Conservation (phyloP, 2,888 invertebrate genomes). For the Fragum fragum region DNA sequence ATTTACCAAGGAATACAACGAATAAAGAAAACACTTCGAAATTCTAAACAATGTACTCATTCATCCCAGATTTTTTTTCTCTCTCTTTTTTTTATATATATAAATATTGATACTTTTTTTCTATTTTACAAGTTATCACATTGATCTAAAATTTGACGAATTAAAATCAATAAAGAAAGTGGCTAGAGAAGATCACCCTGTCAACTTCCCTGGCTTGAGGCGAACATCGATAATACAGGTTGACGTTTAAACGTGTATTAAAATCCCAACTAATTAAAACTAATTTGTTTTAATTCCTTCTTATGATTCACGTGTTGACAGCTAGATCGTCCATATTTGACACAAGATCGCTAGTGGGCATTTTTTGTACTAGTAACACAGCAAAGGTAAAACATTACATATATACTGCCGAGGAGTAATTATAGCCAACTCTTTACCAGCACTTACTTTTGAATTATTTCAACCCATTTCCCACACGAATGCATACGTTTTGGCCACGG, state of each 20-base stretch:
- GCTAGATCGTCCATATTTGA: background rate
- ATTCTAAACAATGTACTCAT: background rate
- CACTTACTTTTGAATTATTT: too few species aligned
- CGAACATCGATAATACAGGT: constrained; percentile 23
- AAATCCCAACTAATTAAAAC: constrained; percentile 16
- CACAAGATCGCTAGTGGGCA: background rate
- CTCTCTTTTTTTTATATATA: too few species aligned
- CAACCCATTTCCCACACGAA: too few species aligned
- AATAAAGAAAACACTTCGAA: background rate
- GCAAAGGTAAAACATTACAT: background rate
- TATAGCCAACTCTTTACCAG: too few species aligned
- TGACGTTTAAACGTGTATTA: constrained; percentile 13
- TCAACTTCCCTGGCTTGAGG: constrained; percentile 65
- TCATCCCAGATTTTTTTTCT: background rate
- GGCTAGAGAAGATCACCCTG: constrained; percentile 44
- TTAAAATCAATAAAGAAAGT: constrained; percentile 24
- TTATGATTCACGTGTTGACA: constrained; percentile 22
- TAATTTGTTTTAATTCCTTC: constrained; percentile 28
- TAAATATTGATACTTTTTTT: background rate
- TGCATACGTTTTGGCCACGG: too few species aligned
- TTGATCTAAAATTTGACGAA: background rate
- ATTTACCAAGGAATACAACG: background rate
- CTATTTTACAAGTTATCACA: background rate
- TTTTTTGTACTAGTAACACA: background rate
- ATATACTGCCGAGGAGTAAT: background rate